Conservation (phyloP, 92 coral and sea anemone species). For the Phenganax marumi region DNA sequence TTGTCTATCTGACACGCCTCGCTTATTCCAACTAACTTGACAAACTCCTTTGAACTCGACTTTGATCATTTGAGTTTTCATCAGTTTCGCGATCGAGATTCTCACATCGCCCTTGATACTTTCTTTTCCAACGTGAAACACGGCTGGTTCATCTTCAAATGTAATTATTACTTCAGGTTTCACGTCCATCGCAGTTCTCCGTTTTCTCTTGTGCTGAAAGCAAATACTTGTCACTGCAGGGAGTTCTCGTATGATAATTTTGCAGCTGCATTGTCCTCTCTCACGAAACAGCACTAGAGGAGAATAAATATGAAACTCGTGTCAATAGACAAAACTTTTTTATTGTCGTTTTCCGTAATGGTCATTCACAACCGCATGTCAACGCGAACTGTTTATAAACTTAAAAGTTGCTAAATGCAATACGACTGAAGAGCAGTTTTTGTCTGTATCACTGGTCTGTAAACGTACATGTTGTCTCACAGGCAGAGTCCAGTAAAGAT, state of each 20-base stretch:
- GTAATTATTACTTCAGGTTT: conserved; percentile 20
- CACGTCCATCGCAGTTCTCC: conserved; percentile 16
- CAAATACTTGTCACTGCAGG: background rate
- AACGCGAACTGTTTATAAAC: no score
- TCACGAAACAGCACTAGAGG: background rate
- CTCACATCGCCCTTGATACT: conserved; percentile 23
- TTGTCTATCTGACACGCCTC: conserved; percentile 26
- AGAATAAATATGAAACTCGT: background rate
- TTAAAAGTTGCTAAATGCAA: no score
- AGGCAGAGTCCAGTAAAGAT: no score
- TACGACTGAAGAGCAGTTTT: no score
- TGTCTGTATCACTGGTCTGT: no score
- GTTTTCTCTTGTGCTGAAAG: background rate
- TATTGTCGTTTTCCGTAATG: background rate
- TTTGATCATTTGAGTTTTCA: conserved; percentile 42
- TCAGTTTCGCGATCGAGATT: conserved; percentile 14
- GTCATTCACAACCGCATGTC: no score
- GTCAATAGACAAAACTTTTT: background rate
- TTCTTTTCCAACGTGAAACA: conserved; percentile 31
- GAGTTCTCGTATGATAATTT: conserved; percentile 11
- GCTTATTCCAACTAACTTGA: conserved; percentile 33
- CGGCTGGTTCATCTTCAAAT: conserved; percentile 27
- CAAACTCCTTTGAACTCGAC: conserved; percentile 29
- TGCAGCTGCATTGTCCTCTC: background rate
- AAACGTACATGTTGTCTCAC: no score